Evolutionary conservation across 2,888 invertebrate genomes (phyloP).

Genomic region (Theretra japonica): DNA sequence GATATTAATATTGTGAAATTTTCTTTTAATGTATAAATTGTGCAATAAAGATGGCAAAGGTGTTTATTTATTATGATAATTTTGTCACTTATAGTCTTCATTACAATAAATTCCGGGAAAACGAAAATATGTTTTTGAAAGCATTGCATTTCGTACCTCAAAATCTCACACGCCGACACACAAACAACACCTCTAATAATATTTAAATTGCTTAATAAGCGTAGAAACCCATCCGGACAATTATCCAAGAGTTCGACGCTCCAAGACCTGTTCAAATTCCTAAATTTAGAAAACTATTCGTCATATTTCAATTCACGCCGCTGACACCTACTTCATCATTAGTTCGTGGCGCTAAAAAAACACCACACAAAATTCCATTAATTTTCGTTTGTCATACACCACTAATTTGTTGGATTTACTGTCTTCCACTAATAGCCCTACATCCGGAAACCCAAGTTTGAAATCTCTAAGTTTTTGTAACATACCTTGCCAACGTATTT

Average conservation of each 20-base stretch:
- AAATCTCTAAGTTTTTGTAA: slow-evolving; percentile 59
- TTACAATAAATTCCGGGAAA: too few relatives aligned
- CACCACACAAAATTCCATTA: slow-evolving; percentile 69
- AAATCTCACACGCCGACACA: background rate
- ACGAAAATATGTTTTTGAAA: too few relatives aligned
- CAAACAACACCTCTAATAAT: background rate
- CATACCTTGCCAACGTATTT: slow-evolving; percentile 69
- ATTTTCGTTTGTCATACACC: slow-evolving; percentile 81
- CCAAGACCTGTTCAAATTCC: slow-evolving; percentile 33
- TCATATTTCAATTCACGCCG: slow-evolving; percentile 57
- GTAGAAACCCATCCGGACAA: slow-evolving; percentile 21
- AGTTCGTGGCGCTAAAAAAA: slow-evolving; percentile 70
- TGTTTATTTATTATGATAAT: too few relatives aligned
- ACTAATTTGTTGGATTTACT: slow-evolving; percentile 82
- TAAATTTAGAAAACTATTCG: slow-evolving; percentile 54
- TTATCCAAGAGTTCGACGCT: slow-evolving; percentile 50
- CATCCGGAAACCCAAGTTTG: slow-evolving; percentile 77
- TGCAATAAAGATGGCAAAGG: background rate
- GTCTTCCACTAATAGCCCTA: slow-evolving; percentile 71
- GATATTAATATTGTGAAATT: too few relatives aligned
- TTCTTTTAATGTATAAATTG: background rate
- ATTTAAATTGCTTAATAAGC: background rate
- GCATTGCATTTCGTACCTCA: too few relatives aligned
- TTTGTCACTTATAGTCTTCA: too few relatives aligned
- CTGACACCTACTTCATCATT: slow-evolving; percentile 78